Evolutionary conservation across 1,140 invertebrate genomes (phyloP), one percentile per base, ranked within the genome.

Genomic region (Trialeurodes vaporariorum): DNA sequence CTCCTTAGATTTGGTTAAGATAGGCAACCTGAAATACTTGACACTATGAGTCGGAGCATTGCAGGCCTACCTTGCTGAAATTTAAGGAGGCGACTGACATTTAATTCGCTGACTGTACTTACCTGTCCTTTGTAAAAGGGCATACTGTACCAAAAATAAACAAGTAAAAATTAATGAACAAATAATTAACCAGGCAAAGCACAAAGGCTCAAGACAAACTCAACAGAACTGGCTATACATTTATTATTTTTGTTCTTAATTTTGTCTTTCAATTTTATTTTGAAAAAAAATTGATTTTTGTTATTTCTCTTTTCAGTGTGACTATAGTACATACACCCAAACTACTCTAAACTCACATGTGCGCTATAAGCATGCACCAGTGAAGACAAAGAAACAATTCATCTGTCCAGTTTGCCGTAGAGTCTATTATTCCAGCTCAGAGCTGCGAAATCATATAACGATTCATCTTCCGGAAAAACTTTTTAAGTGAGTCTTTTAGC

Each of bases 231-330:
- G 34, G 34, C 17, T 17, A 9, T 49, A 49, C 5, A 9, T 49
- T 49, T 17, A 49, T 9, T 9, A 49, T 9, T 49, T 49, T 49
- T 49, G 34, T 9, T 5, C 34, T 49, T 17, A n/a, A n/a, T n/a
- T n/a, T 17, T 49, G 17, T 5, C 34, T 49, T 49, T 49, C 5
- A 49, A 9, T 5, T 49, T 5, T 49, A 49, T 17, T 49, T 49
- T 17, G 17, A 49, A 49, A 17, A 49, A 49, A 17, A 9, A 49
- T 17, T 9, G 5, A 49, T 9, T 49, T 49, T 49, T 49, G 17
- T 65, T 22, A 2, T n/a, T 23, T 5, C 34, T 5, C 5, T 17
- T 65, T 65, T 59, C 64, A 65, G 64, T 65, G 64, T 34, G 49
- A 59, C 26, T 65, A 65, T 25, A 58, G 22, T 22, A 2, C 40